Percentiles rank a stretch among this genome's conserved stretches.
These are phyloP conservation scores for Corynorhinus townsendii DNA, from an alignment of 2,113 vertebrate genomes.

Conservation along the genomic window DNA sequence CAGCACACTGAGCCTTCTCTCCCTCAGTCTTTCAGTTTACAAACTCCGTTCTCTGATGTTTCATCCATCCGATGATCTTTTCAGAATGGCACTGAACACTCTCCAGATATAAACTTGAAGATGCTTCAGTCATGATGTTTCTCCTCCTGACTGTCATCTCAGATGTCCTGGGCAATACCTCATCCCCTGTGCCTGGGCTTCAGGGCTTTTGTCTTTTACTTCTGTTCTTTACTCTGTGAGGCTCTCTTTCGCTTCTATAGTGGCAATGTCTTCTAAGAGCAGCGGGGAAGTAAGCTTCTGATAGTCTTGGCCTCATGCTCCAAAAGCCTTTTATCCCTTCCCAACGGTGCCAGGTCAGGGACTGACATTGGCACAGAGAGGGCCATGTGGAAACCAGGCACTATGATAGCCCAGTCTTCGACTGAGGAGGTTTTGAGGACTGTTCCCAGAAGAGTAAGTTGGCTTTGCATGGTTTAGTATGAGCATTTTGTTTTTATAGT, in stretches of 20 bases:
- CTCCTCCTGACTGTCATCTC: background rate
- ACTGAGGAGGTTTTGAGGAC: background rate
- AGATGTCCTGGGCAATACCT: no score
- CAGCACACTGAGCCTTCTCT: accelerated
- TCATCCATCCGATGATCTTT: background rate
- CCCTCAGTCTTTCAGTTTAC: background rate
- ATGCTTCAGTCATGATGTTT: background rate
- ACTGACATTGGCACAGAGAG: accelerated
- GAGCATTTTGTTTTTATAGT: background rate
- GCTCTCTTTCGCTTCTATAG: background rate
- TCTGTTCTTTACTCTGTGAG: background rate
- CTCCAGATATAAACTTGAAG: background rate
- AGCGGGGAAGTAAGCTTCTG: background rate
- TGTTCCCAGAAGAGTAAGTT: background rate
- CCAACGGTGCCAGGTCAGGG: background rate
- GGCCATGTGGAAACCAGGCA: background rate
- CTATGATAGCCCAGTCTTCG: accelerated
- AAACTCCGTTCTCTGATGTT: background rate
- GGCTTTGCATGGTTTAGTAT: background rate
- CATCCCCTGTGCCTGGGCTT: background rate
- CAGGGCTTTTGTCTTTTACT: background rate
- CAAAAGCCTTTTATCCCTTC: background rate
- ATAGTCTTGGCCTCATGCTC: background rate
- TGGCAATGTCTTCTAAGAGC: background rate
- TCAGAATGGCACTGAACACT: background rate